phyloP scores from a whole-genome alignment of 2,797 vertebrate species.

The Microctenopoma steveboyesi region DNA sequence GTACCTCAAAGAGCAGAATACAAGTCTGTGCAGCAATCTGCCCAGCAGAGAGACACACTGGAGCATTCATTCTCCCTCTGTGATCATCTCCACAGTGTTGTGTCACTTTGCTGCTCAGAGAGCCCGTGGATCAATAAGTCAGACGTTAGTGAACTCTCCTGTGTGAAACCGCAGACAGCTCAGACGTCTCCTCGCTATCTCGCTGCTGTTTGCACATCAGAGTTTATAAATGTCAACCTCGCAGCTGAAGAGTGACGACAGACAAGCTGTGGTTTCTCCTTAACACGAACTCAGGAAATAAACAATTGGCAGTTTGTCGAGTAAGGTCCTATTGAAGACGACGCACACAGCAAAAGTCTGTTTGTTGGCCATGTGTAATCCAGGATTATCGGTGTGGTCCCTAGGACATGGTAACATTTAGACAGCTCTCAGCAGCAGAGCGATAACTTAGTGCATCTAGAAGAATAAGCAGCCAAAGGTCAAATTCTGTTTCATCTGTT shows the following conservation, averaged over 20 bases:
- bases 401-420: neutral
- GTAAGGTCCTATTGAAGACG: neutral
- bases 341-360: neutral
- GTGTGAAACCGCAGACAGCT: conserved; percentile 73
- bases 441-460: neutral
- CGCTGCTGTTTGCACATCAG: conserved; percentile 50
- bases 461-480: conserved; percentile 4
- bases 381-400: neutral
- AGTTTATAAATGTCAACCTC: conserved; percentile 53
- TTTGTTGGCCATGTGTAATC: conserved; percentile 1
- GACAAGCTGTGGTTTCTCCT: conserved; percentile 5
- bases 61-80: conserved; percentile 5
- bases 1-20: neutral
- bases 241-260: conserved; percentile 24
- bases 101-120: conserved; percentile 61
- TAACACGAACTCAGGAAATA: neutral
- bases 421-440: neutral
- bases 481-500: neutral
- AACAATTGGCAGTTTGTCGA: conserved; percentile 4
- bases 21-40: conserved; percentile 10
- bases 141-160: conserved; percentile 43
- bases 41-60: conserved; percentile 20
- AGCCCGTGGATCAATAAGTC: conserved; percentile 58
- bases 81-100: conserved; percentile 59
- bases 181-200: conserved; percentile 43